Evolutionary conservation across 2,113 vertebrate genomes (phyloP).

Genomic region (Apodemus sylvaticus): DNA sequence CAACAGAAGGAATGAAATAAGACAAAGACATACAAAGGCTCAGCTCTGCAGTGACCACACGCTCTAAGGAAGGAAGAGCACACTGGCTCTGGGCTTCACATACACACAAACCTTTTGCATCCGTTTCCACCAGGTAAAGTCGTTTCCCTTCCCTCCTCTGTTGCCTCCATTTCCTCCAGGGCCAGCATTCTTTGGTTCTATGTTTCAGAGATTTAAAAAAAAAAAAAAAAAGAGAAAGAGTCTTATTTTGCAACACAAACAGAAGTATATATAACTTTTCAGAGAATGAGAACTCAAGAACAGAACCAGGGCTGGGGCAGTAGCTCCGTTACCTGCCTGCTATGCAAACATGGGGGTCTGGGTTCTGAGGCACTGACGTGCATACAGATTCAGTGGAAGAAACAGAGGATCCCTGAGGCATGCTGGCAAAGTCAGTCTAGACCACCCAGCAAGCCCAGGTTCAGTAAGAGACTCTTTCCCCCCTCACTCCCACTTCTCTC

Average conservation of each 20-base stretch:
- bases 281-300: neutral
- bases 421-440: neutral
- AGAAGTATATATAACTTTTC: neutral
- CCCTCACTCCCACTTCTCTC: too few relatives aligned
- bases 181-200: slow-evolving; percentile 42
- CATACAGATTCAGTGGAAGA: neutral
- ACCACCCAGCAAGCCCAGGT: neutral
- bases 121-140: slow-evolving; percentile 67
- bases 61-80: neutral
- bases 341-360: neutral
- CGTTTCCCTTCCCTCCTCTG: slow-evolving; percentile 55
- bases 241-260: neutral
- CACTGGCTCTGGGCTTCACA: neutral
- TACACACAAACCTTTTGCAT: slow-evolving; percentile 69
- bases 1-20: neutral
- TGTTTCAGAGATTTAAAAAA: neutral
- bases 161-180: slow-evolving; percentile 15
- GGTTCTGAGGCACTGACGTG: neutral
- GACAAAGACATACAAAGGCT: neutral
- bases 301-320: neutral
- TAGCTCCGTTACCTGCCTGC: neutral
- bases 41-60: neutral
- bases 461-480: neutral
- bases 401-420: neutral
- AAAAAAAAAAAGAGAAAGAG: neutral